These are phyloP conservation scores for Phylloscopus trochiloides DNA, from an alignment of 2,113 vertebrate species.

Conservation along the genomic window DNA sequence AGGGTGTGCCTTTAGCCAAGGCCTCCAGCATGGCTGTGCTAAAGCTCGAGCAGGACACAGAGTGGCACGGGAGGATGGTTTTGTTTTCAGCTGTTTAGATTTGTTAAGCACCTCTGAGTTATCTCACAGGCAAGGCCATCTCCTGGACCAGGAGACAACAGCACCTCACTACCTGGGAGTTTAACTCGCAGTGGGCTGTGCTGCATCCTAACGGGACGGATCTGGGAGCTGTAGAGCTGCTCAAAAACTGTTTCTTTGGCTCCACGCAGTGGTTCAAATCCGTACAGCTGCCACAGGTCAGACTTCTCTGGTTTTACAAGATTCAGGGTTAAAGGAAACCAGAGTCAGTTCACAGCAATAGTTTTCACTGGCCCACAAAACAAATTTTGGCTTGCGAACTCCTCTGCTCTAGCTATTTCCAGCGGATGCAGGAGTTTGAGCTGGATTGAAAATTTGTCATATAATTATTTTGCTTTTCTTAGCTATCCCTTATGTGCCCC, in stretches of 20 bases:
- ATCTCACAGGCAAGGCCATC: background rate
- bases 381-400: background rate
- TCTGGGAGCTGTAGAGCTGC: background rate
- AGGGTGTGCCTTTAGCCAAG: background rate
- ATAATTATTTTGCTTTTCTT: background rate
- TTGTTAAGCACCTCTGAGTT: background rate
- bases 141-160: background rate
- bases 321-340: background rate
- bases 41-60: background rate
- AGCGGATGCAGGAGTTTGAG: background rate
- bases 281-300: background rate
- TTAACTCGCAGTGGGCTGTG: fast-evolving
- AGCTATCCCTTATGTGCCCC: fast-evolving
- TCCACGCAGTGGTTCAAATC: background rate
- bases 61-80: background rate
- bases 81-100: background rate
- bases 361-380: background rate
- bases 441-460: background rate
- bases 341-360: background rate
- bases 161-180: no score
- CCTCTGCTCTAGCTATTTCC: background rate
- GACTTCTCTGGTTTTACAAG: background rate
- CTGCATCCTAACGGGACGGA: fast-evolving
- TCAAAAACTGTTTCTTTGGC: background rate
- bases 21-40: background rate